Conservation (phyloP, 1,140 invertebrate genomes). For the Pogonus chalceus region DNA sequence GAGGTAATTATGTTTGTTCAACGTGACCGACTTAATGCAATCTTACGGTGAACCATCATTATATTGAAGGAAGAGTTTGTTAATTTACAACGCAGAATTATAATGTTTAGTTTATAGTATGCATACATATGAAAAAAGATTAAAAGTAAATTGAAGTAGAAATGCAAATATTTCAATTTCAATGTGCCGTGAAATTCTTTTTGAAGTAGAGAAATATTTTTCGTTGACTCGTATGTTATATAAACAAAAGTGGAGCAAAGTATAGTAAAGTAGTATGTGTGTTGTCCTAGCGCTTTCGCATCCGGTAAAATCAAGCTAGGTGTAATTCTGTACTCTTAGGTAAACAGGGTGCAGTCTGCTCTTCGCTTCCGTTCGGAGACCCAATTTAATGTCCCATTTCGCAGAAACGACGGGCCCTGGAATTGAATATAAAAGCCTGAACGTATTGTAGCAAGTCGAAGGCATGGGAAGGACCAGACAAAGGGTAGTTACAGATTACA, state of each 20-base stretch:
- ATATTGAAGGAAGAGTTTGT: too few species aligned
- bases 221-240: too few species aligned
- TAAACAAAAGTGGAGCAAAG: too few species aligned
- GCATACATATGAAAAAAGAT: too few species aligned
- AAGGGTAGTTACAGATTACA: constrained; percentile 18
- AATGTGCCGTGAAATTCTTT: too few species aligned
- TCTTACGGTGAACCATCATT: neutral
- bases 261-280: too few species aligned
- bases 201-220: too few species aligned
- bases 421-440: constrained; percentile 16
- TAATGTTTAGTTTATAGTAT: too few species aligned
- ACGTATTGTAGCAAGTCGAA: constrained; percentile 4
- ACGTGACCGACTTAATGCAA: constrained; percentile 4
- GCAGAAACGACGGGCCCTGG: constrained; percentile 2
- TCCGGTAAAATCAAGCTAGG: constrained; percentile 15
- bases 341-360: constrained; percentile 13
- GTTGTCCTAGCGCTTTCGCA: too few species aligned
- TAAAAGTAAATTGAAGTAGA: too few species aligned
- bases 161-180: too few species aligned
- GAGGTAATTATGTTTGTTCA: constrained; percentile 1
- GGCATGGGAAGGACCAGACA: constrained; percentile 13
- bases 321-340: constrained; percentile 13
- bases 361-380: constrained; percentile 1
- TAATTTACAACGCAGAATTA: too few species aligned
- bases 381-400: constrained; percentile 12